phyloP scores from a whole-genome alignment of 2,113 vertebrate genomes.

The Fulica atra region DNA sequence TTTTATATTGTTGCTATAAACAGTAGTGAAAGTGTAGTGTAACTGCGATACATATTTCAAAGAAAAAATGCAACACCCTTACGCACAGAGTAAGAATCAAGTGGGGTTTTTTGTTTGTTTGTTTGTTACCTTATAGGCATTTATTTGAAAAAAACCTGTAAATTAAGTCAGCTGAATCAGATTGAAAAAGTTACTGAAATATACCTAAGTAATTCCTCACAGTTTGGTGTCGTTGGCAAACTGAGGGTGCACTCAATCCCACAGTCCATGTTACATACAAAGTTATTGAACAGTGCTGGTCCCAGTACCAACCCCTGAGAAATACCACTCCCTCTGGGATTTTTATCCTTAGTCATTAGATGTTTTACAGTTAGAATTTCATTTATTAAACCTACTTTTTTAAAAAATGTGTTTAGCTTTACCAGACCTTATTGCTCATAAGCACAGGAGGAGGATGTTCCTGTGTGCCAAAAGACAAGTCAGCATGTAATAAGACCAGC shows the following conservation, averaged over 20 bases:
- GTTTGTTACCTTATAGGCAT: background rate
- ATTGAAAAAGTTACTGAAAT: background rate
- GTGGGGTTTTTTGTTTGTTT: no score
- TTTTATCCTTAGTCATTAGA: background rate
- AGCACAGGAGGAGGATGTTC: no score
- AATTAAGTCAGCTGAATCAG: background rate
- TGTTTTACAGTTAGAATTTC: accelerated
- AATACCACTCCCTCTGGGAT: background rate
- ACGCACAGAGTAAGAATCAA: background rate
- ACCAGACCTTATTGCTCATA: background rate
- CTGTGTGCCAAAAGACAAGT: no score
- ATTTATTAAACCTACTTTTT: background rate
- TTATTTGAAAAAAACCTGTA: background rate
- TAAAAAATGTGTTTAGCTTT: background rate
- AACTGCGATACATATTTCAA: background rate
- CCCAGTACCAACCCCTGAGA: no score
- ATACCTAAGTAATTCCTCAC: background rate
- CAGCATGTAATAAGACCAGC: no score
- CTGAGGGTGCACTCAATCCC: no score
- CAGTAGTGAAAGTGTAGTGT: background rate
- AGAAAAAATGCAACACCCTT: background rate
- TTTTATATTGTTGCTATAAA: background rate
- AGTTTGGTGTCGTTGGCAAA: no score
- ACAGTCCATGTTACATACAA: no score
- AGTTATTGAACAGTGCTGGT: no score